Percentiles rank a stretch among this genome's conserved stretches.
Evolutionary conservation across 2,113 vertebrate species (phyloP).

Genomic region (Hystrix brachyura): DNA sequence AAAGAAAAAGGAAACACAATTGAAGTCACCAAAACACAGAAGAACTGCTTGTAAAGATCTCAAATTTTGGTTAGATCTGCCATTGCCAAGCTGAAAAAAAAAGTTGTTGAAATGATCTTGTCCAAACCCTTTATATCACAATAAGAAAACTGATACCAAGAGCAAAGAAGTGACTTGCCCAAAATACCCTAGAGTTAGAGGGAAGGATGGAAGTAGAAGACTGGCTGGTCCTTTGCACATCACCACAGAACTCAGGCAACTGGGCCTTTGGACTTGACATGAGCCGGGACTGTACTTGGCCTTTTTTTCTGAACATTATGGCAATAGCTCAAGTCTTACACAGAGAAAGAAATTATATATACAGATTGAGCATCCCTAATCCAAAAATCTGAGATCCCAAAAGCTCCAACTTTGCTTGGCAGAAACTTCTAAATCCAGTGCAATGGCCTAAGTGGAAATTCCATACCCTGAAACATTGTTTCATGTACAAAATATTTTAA

Average conservation of each 20-base stretch:
- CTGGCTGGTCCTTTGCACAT: background rate
- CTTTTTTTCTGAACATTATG: background rate
- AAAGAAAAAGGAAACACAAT: background rate
- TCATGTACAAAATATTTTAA: background rate
- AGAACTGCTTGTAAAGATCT: constrained; percentile 23
- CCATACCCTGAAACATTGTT: background rate
- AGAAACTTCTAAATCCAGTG: background rate
- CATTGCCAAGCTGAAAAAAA: background rate
- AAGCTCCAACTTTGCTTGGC: background rate
- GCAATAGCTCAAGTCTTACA: background rate
- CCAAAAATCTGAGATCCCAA: background rate
- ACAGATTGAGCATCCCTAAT: background rate
- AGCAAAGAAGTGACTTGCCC: background rate
- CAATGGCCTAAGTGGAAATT: background rate
- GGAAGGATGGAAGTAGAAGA: background rate
- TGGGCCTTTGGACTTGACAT: background rate
- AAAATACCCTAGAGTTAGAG: background rate
- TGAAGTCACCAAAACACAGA: background rate
- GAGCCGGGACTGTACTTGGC: background rate
- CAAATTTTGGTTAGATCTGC: constrained; percentile 10
- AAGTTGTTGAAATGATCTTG: background rate
- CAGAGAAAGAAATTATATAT: background rate
- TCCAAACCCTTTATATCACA: background rate
- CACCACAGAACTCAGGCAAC: background rate
- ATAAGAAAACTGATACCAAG: background rate